phyloP scores from a whole-genome alignment of 2,797 vertebrate species.

The Eulemur albifrons region DNA sequence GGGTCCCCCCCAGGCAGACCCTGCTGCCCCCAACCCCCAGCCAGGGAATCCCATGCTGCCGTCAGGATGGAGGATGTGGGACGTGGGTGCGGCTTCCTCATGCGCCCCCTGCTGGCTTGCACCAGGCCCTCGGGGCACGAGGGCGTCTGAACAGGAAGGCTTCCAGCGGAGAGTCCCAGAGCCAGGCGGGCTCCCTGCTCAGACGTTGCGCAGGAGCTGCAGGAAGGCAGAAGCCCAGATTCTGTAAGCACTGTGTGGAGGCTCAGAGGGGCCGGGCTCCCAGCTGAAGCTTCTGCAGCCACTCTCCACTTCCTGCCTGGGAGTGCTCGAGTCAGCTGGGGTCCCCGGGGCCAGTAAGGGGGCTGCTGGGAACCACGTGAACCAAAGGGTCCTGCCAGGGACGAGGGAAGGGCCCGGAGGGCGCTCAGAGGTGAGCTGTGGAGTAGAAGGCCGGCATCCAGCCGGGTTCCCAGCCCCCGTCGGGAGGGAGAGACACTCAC shows the following conservation, averaged over 20 bases:
- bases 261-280: neutral
- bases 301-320: neutral
- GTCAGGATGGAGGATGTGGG: slow-evolving; percentile 34
- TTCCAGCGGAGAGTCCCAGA: slow-evolving; percentile 16
- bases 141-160: slow-evolving; percentile 43
- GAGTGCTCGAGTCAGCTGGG: neutral
- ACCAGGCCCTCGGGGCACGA: neutral
- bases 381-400: neutral
- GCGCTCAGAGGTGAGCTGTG: neutral
- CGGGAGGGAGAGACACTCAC: slow-evolving; percentile 87
- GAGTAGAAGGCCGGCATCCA: neutral
- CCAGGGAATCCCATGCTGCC: neutral
- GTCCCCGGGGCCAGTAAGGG: neutral
- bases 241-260: neutral
- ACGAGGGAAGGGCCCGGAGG: fast-evolving
- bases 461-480: neutral
- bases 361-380: neutral
- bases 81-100: slow-evolving; percentile 12
- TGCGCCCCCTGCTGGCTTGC: neutral
- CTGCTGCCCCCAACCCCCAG: neutral
- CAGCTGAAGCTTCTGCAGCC: neutral
- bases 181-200: slow-evolving; percentile 15
- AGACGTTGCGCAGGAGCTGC: slow-evolving; percentile 71
- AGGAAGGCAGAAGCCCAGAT: slow-evolving; percentile 17
- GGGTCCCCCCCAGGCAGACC: neutral